phyloP scores from a whole-genome alignment of 2,888 invertebrate genomes.

The Lapara coniferarum region DNA sequence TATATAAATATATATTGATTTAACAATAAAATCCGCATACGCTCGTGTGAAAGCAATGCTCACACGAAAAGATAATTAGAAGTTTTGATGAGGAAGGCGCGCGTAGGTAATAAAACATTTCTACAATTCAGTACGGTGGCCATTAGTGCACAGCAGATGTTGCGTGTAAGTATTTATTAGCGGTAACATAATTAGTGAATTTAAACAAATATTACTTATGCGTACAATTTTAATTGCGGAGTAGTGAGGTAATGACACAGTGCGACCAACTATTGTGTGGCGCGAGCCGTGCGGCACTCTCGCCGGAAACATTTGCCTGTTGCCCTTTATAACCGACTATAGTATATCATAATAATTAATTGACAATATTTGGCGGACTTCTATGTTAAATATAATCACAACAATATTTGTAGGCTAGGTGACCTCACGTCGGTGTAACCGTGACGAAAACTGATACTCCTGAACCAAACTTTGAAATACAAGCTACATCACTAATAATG shows the following conservation, averaged over 20 bases:
- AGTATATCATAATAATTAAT: background rate
- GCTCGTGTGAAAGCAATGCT: slow-evolving; percentile 19
- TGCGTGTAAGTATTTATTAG: slow-evolving; percentile 78
- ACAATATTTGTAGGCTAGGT: background rate
- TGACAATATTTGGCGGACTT: background rate
- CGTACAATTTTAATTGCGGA: slow-evolving; percentile 75
- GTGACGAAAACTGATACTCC: no score
- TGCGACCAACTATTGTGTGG: slow-evolving; percentile 44
- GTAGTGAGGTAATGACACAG: slow-evolving; percentile 63
- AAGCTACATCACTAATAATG: no score
- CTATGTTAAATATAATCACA: background rate
- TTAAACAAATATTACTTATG: slow-evolving; percentile 80
- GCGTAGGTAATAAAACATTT: slow-evolving; percentile 69
- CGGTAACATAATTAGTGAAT: slow-evolving; percentile 77
- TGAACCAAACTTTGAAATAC: no score
- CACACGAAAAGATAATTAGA: slow-evolving; percentile 63
- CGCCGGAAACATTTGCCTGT: slow-evolving; percentile 44
- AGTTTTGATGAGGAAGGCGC: slow-evolving; percentile 52
- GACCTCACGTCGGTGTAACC: no score
- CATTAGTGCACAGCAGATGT: slow-evolving; percentile 75
- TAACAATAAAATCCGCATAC: slow-evolving; percentile 55
- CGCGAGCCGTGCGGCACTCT: slow-evolving; percentile 32
- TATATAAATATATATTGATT: background rate
- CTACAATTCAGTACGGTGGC: slow-evolving; percentile 59
- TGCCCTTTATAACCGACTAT: slow-evolving; percentile 34